A percentile compares a stretch with the other conserved stretches of the same genome.
Evolutionary conservation across 2,113 vertebrate species (phyloP).

Genomic region (Bothrops jararaca): DNA sequence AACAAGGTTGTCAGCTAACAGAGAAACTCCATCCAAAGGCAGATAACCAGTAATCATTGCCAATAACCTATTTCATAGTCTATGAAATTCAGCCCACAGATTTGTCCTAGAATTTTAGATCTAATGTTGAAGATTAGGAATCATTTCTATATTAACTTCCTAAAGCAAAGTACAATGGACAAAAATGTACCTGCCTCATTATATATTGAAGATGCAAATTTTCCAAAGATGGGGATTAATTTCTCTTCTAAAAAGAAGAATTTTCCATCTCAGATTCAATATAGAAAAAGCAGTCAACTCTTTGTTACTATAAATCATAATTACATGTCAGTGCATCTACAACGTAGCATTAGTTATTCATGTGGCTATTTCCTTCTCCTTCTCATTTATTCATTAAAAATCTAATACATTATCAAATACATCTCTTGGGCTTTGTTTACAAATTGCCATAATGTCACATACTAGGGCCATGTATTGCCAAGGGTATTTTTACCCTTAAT

Average conservation of each 20-base stretch:
- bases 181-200: neutral
- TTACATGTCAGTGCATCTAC: neutral
- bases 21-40: conserved; percentile 33
- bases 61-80: neutral
- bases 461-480: neutral
- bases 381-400: neutral
- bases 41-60: neutral
- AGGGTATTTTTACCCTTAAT: neutral
- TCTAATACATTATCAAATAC: neutral
- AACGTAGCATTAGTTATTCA: neutral
- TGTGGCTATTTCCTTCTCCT: neutral
- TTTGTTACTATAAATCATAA: neutral
- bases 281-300: neutral
- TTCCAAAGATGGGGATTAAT: neutral
- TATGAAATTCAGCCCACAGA: neutral
- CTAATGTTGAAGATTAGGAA: neutral
- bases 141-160: neutral
- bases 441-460: neutral
- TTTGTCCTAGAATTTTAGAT: neutral
- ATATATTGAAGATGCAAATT: neutral
- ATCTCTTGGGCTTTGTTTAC: neutral
- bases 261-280: neutral
- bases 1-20: conserved; percentile 55
- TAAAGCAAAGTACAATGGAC: neutral
- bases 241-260: neutral